Base-by-base conservation (phyloP, 1,140 invertebrate genomes). In the Homalodisca vitripennis region DNA sequence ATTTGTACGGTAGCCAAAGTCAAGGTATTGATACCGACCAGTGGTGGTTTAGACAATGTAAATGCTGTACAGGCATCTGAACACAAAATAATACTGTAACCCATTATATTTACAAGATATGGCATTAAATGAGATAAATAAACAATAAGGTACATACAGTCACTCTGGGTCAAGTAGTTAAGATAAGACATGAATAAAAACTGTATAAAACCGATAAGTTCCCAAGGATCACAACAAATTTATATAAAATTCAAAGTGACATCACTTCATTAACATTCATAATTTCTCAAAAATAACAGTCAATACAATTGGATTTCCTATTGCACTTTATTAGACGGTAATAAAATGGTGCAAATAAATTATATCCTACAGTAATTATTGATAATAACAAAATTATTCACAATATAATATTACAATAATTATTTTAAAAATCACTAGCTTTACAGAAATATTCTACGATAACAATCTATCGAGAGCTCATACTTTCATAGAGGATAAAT, bases 1-100 rank as follows among this genome's bases (percentile, higher is more conserved):
- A 60, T 60, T 60, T 60, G 55, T 60, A 60, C 27, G 55, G 24
- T 10, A 60, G 48, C 48, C n/a, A 51, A 51, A 51, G 48, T 51
- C 48, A 51, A 22, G 3, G n/a, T 14, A 20, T 51, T 3, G 22
- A 51, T 51, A 51, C 17, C 17, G 17, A 22, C 48, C n/a, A 22
- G 48, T 51, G 22, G 22, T 22, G n/a, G n/a, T 51, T 60, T 10
- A 13, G 24, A 24, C 26, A 22, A 3, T 13, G 14, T 60, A 60
- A 60, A 60, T 60, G 55, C 55, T 26, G 34, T 41, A 17, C 34
- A 10, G 6, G 34, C 34, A 41, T 17, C 24, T 29, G 22, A 60
- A 60, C 55, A 60, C 55, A 60, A 60, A 51, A 30, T 60, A 60
- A 60, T 60, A 60, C 55, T 60, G 55, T 20, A 60, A 60, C 55